These are phyloP conservation scores for Prosapia bicincta DNA, from an alignment of 2,888 invertebrate genomes.

Conservation along the genomic window DNA sequence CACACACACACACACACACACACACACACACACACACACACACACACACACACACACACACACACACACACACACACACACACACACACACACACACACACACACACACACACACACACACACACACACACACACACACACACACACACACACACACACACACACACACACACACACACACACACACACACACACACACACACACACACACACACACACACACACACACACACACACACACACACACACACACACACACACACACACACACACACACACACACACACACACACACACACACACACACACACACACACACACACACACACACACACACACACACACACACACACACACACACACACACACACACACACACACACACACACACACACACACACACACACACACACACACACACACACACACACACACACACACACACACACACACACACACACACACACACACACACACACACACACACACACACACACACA, in stretches of 20 bases:
- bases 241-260: too few relatives aligned
- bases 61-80: neutral
- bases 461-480: conserved; percentile 3
- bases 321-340: too few relatives aligned
- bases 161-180: conserved; percentile 5
- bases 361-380: too few relatives aligned
- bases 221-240: too few relatives aligned
- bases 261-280: too few relatives aligned
- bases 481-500: neutral
- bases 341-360: too few relatives aligned
- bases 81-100: neutral
- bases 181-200: neutral
- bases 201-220: too few relatives aligned
- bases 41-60: neutral
- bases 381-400: too few relatives aligned
- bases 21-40: neutral
- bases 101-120: conserved; percentile 5
- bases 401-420: neutral
- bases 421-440: conserved; percentile 3
- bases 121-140: neutral
- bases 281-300: too few relatives aligned
- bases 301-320: too few relatives aligned
- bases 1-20: conserved; percentile 5
- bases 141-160: neutral
- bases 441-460: conserved; percentile 5